Percentiles rank a stretch among this genome's conserved stretches.
Conservation (phyloP, 2,888 invertebrate genomes). For the Busseola fusca region DNA sequence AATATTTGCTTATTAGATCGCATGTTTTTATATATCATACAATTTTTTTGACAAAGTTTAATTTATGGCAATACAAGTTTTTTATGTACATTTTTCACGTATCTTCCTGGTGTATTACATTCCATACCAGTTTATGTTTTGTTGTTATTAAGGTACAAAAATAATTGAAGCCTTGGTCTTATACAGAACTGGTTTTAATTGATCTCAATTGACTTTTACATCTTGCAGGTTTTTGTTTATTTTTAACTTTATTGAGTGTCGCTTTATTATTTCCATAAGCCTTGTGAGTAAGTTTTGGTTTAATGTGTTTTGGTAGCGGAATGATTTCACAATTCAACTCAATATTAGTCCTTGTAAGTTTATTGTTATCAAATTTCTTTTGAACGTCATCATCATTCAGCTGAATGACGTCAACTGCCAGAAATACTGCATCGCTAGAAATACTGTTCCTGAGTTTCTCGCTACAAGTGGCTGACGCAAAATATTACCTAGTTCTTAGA, state of each 20-base stretch:
- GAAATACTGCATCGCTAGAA: neutral
- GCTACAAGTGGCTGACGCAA: neutral
- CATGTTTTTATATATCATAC: neutral
- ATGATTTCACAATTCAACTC: neutral
- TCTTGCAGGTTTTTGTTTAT: slow-evolving; percentile 2
- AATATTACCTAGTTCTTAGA: neutral
- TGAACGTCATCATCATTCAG: neutral
- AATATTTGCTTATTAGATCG: neutral
- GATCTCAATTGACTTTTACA: slow-evolving; percentile 30
- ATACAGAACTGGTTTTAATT: slow-evolving; percentile 45
- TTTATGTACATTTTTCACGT: neutral
- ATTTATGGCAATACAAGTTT: slow-evolving; percentile 17
- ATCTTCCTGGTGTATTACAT: slow-evolving; percentile 43
- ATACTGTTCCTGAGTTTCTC: neutral
- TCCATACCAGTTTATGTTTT: slow-evolving; percentile 13
- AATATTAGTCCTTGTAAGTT: too few relatives aligned
- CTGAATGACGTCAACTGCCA: neutral
- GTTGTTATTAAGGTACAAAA: slow-evolving; percentile 15
- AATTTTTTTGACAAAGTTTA: neutral
- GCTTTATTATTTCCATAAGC: neutral
- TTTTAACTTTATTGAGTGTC: neutral
- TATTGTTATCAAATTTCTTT: neutral
- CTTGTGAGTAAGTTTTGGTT: neutral
- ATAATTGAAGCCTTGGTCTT: slow-evolving; percentile 40
- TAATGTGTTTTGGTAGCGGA: neutral